Percentiles rank a stretch among this genome's conserved stretches.
Conservation (phyloP, 1,140 invertebrate species). For the Anoplophora glabripennis region DNA sequence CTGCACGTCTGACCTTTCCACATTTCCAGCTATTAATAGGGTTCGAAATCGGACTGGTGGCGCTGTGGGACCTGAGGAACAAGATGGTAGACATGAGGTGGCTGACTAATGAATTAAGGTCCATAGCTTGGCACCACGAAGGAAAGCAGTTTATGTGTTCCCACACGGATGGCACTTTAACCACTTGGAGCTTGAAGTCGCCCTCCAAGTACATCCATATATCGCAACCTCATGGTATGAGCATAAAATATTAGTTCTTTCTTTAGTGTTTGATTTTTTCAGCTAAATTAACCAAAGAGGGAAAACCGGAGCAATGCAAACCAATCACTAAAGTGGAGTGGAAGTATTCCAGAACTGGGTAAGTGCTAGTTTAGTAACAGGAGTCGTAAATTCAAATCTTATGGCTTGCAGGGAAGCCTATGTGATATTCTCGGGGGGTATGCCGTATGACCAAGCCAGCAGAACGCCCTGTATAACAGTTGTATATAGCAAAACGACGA, state of each 20-base stretch:
- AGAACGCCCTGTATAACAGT: constrained; percentile 93
- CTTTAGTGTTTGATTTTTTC: constrained; percentile 31
- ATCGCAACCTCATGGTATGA: constrained; percentile 87
- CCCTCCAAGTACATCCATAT: constrained; percentile 74
- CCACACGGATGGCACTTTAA: constrained; percentile 91
- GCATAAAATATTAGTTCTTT: constrained; percentile 1
- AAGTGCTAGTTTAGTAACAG: constrained; percentile 45
- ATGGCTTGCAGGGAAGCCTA: constrained; percentile 69
- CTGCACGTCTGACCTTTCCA: neutral
- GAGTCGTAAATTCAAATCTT: neutral
- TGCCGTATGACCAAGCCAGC: constrained; percentile 84
- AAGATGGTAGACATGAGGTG: constrained; percentile 79
- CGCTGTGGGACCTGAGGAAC: constrained; percentile 91
- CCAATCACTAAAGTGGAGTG: constrained; percentile 93
- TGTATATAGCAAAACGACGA: constrained; percentile 91
- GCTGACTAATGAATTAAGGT: constrained; percentile 76
- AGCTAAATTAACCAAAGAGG: constrained; percentile 87
- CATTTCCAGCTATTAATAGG: constrained; percentile 86
- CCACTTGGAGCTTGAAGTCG: constrained; percentile 83
- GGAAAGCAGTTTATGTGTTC: constrained; percentile 98
- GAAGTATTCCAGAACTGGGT: constrained; percentile 88
- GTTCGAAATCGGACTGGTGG: constrained; percentile 91
- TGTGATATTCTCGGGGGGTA: constrained; percentile 93
- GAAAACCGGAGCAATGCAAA: constrained; percentile 84
- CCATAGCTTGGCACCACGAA: constrained; percentile 94